Evolutionary conservation across 2,888 invertebrate genomes (phyloP).

Genomic region (Pecten maximus): DNA sequence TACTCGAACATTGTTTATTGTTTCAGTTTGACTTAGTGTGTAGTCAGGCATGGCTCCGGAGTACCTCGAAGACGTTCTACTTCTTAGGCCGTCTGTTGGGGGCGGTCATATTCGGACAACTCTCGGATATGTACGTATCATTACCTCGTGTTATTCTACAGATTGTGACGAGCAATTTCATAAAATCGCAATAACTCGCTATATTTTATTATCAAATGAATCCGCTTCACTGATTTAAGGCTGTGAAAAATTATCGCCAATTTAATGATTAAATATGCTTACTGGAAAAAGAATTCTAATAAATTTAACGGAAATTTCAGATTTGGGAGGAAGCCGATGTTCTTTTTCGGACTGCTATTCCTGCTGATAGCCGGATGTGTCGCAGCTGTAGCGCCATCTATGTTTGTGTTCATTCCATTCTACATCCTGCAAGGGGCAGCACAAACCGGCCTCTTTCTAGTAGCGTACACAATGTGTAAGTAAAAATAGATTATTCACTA

Average conservation of each 20-base stretch:
- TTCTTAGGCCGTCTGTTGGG: constrained; percentile 71
- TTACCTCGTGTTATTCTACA: background rate
- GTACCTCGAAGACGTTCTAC: constrained; percentile 66
- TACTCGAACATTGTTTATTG: too few species aligned
- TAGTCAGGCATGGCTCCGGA: constrained; percentile 60
- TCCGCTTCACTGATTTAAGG: too few species aligned
- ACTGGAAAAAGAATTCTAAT: background rate
- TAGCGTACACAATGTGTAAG: constrained; percentile 67
- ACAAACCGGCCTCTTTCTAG: constrained; percentile 65
- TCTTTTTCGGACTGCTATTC: constrained; percentile 60
- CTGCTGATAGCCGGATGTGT: constrained; percentile 59
- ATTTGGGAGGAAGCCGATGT: constrained; percentile 66
- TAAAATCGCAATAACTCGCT: too few species aligned
- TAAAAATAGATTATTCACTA: constrained; percentile 1
- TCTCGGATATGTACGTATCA: constrained; percentile 68
- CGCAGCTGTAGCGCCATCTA: constrained; percentile 59
- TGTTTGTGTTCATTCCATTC: constrained; percentile 63
- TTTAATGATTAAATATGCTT: background rate
- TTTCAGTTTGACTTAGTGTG: constrained; percentile 71
- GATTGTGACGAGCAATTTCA: too few species aligned
- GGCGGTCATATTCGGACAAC: constrained; percentile 68
- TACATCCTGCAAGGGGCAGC: constrained; percentile 69
- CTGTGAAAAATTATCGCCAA: too few species aligned
- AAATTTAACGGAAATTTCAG: constrained; percentile 49
- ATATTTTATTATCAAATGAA: too few species aligned